Evolutionary conservation across 2,797 vertebrate species (phyloP).

Genomic region (Cyprinella venusta): DNA sequence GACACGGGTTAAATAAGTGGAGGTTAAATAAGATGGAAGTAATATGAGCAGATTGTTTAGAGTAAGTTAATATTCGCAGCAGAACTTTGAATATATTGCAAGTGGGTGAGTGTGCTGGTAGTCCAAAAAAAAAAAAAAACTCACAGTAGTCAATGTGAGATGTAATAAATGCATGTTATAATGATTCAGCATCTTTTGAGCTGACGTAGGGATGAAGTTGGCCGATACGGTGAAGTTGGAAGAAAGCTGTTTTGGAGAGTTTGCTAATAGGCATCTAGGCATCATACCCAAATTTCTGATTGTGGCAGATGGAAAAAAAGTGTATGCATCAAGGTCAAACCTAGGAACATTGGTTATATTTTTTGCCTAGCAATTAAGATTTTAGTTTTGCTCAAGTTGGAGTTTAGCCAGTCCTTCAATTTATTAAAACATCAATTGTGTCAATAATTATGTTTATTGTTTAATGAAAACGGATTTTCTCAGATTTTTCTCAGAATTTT

Average conservation of each 20-base stretch:
- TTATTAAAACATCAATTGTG: too few species aligned
- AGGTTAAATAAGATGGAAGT: background rate
- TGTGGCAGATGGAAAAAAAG: background rate
- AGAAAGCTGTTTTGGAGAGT: background rate
- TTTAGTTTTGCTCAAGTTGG: background rate
- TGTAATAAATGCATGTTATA: background rate
- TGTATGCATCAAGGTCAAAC: background rate
- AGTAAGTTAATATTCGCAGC: background rate
- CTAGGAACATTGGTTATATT: background rate
- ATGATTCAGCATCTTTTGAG: background rate
- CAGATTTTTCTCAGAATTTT: too few species aligned
- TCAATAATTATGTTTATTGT: background rate
- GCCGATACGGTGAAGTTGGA: background rate
- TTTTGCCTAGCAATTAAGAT: background rate
- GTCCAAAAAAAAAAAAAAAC: background rate
- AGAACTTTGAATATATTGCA: background rate
- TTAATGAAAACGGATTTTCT: background rate
- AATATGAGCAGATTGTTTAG: background rate
- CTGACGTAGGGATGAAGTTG: background rate
- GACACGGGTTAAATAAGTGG: background rate
- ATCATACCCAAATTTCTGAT: background rate
- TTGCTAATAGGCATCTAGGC: too few species aligned
- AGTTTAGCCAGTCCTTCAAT: background rate
- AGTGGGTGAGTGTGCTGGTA: background rate
- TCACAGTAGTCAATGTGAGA: background rate